These are phyloP conservation scores for Apis mellifera DNA, from an alignment of 1,140 invertebrate genomes.

Conservation along the genomic window Amel_HAv3.1 CM009932.2:13492501-13493000, in stretches of 20 bases:
- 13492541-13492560: conserved; percentile 4
- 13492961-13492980: background rate
- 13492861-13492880: background rate
- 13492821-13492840: background rate
- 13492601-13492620: too few relatives aligned
- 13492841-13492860: background rate
- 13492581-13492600: background rate
- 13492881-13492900: background rate
- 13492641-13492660: too few relatives aligned
- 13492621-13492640: too few relatives aligned
- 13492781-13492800: conserved; percentile 31
- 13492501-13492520: background rate
- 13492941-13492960: background rate
- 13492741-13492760: conserved; percentile 8
- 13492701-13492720: background rate
- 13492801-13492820: background rate
- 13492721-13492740: conserved; percentile 4
- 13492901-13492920: too few relatives aligned
- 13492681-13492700: background rate
- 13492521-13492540: too few relatives aligned
- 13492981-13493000: background rate
- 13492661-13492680: background rate
- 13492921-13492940: too few relatives aligned
- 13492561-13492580: conserved; percentile 3
- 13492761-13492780: conserved; percentile 46